A percentile compares a stretch with the other conserved stretches of the same genome.
These are phyloP conservation scores for Hypothenemus hampei DNA, from an alignment of 1,140 invertebrate genomes.

Conservation along the genomic window DNA sequence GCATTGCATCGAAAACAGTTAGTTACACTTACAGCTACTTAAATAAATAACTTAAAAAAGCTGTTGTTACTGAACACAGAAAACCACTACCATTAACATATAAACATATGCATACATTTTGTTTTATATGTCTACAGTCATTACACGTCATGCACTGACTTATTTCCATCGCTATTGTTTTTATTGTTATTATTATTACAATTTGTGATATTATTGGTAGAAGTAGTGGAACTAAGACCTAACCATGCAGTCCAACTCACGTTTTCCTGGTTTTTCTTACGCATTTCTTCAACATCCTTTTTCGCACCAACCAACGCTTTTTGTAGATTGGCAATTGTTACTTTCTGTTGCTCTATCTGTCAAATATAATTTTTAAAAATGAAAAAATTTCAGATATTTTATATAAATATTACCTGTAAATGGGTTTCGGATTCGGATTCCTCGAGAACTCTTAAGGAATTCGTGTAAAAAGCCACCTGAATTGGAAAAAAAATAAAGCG, in stretches of 20 bases:
- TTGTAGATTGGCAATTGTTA: slow-evolving; percentile 39
- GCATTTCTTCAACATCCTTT: slow-evolving; percentile 38
- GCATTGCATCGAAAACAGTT: no score
- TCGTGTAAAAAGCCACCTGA: slow-evolving; percentile 40
- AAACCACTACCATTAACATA: no score
- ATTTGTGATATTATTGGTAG: slow-evolving; percentile 21
- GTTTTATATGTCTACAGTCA: no score
- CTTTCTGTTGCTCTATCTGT: slow-evolving; percentile 39
- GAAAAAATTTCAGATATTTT: slow-evolving; percentile 4
- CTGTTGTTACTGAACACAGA: no score
- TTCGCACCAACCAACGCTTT: slow-evolving; percentile 37
- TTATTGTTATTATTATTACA: slow-evolving; percentile 32
- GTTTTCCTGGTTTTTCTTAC: slow-evolving; percentile 35
- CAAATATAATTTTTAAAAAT: slow-evolving; percentile 6
- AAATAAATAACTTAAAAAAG: no score
- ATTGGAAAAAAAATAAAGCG: slow-evolving; percentile 22
- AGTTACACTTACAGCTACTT: no score
- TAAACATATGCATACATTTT: no score
- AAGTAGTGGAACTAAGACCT: slow-evolving; percentile 22
- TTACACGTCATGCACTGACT: slow-evolving; percentile 41
- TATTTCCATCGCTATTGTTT: slow-evolving; percentile 15
- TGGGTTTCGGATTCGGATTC: slow-evolving; percentile 31
- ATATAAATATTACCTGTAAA: slow-evolving; percentile 11
- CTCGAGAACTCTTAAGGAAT: slow-evolving; percentile 41
- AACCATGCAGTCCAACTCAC: slow-evolving; percentile 42